Percentiles rank a stretch among this genome's conserved stretches.
Evolutionary conservation across 2,797 vertebrate species (phyloP).

Genomic region (Mus spretus): DNA sequence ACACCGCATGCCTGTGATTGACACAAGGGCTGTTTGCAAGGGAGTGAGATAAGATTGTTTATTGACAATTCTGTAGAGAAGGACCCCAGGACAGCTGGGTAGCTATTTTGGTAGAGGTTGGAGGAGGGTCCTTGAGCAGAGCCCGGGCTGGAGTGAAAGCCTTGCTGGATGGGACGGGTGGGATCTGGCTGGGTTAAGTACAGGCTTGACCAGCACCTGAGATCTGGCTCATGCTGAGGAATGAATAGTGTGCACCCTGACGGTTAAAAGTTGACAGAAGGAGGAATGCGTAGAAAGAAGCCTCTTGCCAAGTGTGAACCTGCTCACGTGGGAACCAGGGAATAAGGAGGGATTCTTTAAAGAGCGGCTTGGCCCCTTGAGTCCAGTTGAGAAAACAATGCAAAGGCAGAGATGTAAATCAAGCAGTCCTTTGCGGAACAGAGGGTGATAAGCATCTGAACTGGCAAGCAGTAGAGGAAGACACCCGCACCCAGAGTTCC

Average conservation of each 20-base stretch:
- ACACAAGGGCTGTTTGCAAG: neutral
- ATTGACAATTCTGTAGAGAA: no score
- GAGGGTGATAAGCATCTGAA: no score
- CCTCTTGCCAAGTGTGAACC: neutral
- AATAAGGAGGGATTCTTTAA: neutral
- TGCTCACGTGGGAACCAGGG: neutral
- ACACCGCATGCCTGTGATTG: neutral
- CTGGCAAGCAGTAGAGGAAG: neutral
- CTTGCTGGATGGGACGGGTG: neutral
- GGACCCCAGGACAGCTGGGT: neutral
- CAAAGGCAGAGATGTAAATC: neutral
- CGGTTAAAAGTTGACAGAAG: neutral
- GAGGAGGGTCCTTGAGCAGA: neutral
- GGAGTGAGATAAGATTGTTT: neutral
- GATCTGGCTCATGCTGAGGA: neutral
- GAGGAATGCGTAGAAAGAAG: neutral
- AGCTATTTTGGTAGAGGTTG: neutral
- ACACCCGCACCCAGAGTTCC: neutral
- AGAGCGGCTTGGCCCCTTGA: neutral
- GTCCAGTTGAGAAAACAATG: slow-evolving; percentile 49
- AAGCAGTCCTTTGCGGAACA: neutral
- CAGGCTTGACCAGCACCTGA: neutral
- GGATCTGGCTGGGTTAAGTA: neutral
- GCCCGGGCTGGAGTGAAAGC: no score
- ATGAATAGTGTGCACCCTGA: neutral